Evolutionary conservation across 2,113 vertebrate species (phyloP), one percentile per base, ranked within the genome.

Genomic region (Odocoileus virginianus): DNA sequence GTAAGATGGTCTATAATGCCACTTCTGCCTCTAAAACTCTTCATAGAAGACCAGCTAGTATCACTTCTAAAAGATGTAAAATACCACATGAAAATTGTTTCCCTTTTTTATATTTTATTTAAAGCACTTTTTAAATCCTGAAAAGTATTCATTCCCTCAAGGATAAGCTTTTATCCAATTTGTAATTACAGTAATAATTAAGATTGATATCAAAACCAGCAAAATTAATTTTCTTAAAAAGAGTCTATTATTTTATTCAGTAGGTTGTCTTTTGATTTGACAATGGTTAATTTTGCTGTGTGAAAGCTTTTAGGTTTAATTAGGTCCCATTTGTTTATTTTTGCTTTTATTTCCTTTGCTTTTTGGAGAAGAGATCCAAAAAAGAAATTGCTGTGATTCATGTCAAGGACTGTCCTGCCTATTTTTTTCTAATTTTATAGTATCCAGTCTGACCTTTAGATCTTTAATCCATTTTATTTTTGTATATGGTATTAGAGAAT

Each of bases 211-310:
- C 57, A 78, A 79, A 95, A 87, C 33, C 40, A 86, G 81, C 8
- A 81, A 94, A 94, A 60, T 54, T 74, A 74, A 67, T 81, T 86
- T 60, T 43, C 67, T 94, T 91, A 81, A 91, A 92, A 94, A 84
- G 25, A 57, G 36, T 64, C 25, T 84, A 28, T 57, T 54, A 79
- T 87, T 81, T 43, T 74, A 83, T 82, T 82, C 19, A 54, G 30
- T 52, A 82, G 30, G 10, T 54, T 82, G 17, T 82, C 78, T n/a
- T 74, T 74, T 33, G 28, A 52, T 81, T n/a, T 16, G 1, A 54
- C 5, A 6, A 7, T 82, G 17, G 30, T n/a, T 82, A 17, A 28
- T 14, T 78, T 47, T 78, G 76, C 43, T 78, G 27, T 47, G 7
- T 28, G 43, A 78, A 47, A 78, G 43, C 25, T 78, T 47, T 78